Percentiles rank a stretch among this genome's conserved stretches.
Evolutionary conservation across 2,888 invertebrate genomes (phyloP).

Genomic region (Vannuccia rotundouncinata): DNA sequence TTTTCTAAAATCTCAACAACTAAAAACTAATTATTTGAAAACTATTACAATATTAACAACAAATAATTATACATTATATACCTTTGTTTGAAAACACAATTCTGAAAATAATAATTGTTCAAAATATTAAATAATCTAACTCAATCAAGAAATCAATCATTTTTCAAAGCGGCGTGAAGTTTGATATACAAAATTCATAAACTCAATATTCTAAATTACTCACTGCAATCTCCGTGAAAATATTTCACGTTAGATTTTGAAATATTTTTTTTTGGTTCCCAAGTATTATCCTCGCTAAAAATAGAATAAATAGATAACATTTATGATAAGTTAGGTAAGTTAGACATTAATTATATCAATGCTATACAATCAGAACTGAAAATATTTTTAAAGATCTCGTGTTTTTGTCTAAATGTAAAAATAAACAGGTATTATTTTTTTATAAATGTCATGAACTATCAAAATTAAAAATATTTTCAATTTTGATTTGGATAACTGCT

Average conservation of each 20-base stretch:
- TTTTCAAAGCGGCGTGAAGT: neutral
- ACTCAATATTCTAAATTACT: neutral
- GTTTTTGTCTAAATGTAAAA: neutral
- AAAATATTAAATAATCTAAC: neutral
- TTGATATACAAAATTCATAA: neutral
- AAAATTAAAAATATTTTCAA: neutral
- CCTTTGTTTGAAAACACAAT: neutral
- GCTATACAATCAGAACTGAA: neutral
- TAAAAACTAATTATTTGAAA: neutral
- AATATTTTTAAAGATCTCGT: neutral
- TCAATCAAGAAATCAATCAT: neutral
- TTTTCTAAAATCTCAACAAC: no score
- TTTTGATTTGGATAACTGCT: neutral
- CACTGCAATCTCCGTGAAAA: neutral
- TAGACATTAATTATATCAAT: neutral
- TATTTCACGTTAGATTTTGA: neutral
- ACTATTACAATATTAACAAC: neutral
- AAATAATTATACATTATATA: neutral
- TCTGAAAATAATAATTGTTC: neutral
- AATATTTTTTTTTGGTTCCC: neutral
- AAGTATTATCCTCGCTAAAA: no score
- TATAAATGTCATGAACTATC: neutral
- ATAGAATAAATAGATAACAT: no score
- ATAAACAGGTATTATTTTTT: neutral
- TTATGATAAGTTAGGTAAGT: neutral